Conservation (phyloP, 2,797 vertebrate genomes). For the Mormyrus hasselquistii region DNA sequence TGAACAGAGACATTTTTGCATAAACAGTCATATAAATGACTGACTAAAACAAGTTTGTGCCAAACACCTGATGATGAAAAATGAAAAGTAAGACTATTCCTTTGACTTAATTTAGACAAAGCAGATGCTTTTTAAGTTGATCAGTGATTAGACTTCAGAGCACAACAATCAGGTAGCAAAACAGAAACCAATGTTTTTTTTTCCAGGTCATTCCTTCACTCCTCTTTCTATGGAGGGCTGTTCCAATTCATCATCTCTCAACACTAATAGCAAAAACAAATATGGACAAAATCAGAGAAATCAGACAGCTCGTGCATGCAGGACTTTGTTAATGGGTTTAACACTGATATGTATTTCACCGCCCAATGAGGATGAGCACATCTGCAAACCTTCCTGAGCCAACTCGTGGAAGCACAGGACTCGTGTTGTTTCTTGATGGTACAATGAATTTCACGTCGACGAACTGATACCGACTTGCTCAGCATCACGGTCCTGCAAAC, state of each 20-base stretch:
- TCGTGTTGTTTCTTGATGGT: neutral
- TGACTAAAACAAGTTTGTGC: neutral
- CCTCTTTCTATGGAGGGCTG: neutral
- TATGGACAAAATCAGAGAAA: neutral
- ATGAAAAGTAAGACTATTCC: neutral
- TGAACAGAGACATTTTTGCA: neutral
- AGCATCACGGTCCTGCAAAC: neutral
- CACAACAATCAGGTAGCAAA: neutral
- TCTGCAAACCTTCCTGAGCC: neutral
- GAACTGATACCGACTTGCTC: neutral
- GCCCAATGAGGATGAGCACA: neutral
- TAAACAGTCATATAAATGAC: neutral
- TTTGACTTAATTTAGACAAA: neutral
- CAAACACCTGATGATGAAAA: neutral
- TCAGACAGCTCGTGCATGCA: neutral
- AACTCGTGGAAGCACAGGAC: neutral
- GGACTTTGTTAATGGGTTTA: neutral
- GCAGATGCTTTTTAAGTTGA: neutral
- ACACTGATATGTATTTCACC: neutral
- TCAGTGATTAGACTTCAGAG: neutral
- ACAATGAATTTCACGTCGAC: neutral
- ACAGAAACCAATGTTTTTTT: neutral
- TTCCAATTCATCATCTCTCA: neutral
- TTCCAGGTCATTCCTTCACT: neutral
- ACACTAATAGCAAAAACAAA: neutral